Percentiles rank a stretch among this genome's conserved stretches.
phyloP scores from a whole-genome alignment of 2,888 invertebrate genomes.

The Exephanes ischioxanthus region DNA sequence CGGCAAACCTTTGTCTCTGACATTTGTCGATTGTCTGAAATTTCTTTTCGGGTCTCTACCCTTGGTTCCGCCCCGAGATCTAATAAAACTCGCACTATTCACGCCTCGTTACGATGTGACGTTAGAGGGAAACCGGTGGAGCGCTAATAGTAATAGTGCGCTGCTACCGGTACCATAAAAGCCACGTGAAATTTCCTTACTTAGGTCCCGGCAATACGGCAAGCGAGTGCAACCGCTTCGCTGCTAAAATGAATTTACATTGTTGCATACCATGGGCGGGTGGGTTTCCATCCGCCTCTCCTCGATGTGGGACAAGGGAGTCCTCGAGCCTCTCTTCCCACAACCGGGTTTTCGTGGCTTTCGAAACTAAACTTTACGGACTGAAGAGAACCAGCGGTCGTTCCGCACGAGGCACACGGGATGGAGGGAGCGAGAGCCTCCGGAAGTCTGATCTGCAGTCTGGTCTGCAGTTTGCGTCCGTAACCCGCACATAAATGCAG shows the following conservation, averaged over 20 bases:
- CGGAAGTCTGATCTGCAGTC: background rate
- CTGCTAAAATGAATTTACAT: constrained; percentile 54
- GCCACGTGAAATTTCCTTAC: background rate
- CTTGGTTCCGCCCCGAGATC: background rate
- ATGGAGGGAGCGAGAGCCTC: background rate
- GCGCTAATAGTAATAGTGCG: no score
- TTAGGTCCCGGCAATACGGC: background rate
- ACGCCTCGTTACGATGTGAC: no score
- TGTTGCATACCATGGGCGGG: constrained; percentile 11
- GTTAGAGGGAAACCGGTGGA: no score
- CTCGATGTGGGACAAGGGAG: background rate
- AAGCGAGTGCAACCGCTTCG: background rate
- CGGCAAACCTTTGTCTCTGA: no score
- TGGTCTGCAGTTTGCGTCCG: constrained; percentile 12
- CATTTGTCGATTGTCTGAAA: no score
- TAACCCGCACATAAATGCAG: constrained; percentile 45
- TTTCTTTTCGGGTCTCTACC: background rate
- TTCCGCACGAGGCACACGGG: background rate
- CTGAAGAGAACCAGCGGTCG: constrained; percentile 19
- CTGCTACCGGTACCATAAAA: no score
- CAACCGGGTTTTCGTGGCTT: constrained; percentile 54
- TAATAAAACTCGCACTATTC: no score
- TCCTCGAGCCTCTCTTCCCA: background rate
- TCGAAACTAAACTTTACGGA: constrained; percentile 58
- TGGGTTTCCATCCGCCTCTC: background rate